Percentiles rank a stretch among this genome's conserved stretches.
phyloP scores from a whole-genome alignment of 2,888 invertebrate species.

The Rambutsinella grinnellia region DNA sequence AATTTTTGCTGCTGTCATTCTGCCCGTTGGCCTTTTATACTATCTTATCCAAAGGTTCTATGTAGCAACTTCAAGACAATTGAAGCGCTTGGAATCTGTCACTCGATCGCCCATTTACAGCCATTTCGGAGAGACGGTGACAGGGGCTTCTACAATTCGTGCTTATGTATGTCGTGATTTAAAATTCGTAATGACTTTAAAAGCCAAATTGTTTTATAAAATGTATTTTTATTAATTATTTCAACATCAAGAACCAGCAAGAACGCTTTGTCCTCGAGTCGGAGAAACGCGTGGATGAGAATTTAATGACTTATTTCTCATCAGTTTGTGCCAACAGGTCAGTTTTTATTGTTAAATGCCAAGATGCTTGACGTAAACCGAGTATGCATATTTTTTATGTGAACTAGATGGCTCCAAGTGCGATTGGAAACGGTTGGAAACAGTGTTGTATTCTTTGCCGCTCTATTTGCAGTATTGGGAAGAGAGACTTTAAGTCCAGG shows the following conservation, averaged over 20 bases:
- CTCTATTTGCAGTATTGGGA: conserved; percentile 90
- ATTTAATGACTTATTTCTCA: conserved; percentile 68
- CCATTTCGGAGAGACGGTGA: conserved; percentile 72
- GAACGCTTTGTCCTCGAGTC: conserved; percentile 70
- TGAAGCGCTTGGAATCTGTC: conserved; percentile 73
- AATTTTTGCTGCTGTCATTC: conserved; percentile 81
- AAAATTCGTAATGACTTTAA: neutral
- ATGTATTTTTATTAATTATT: too few species aligned
- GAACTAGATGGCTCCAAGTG: conserved; percentile 90
- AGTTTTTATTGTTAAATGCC: neutral
- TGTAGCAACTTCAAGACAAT: conserved; percentile 73
- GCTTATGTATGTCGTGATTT: conserved; percentile 67
- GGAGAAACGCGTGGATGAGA: conserved; percentile 71
- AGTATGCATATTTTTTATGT: neutral
- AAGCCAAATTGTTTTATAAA: neutral
- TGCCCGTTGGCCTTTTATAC: conserved; percentile 85
- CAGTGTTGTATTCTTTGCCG: conserved; percentile 93
- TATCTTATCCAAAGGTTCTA: conserved; percentile 80
- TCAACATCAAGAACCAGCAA: too few species aligned
- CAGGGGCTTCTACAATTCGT: conserved; percentile 70
- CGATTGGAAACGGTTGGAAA: conserved; percentile 93
- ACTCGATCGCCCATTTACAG: conserved; percentile 74
- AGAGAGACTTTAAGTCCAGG: conserved; percentile 81
- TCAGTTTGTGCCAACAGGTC: conserved; percentile 61
- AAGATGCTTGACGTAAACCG: neutral